Conservation (phyloP, 1,140 invertebrate species). For the Zaprionus kolodkinae region DNA sequence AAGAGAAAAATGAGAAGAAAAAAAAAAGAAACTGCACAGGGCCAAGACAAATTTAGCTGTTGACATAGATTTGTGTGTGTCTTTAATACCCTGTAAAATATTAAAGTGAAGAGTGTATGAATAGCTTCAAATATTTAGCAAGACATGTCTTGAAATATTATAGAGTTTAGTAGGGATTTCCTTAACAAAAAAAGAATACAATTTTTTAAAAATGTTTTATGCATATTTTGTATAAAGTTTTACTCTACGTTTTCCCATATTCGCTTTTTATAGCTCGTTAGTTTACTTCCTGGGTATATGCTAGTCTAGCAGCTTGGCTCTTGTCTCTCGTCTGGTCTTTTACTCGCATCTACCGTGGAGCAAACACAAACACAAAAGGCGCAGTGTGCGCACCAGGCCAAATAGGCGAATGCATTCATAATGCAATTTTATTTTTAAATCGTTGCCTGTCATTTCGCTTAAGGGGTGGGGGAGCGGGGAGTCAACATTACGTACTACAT, state of each 20-base stretch:
- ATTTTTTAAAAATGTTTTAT: too few species aligned
- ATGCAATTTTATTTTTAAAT: constrained; percentile 82
- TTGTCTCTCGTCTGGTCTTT: constrained; percentile 3
- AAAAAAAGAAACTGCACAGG: constrained; percentile 57
- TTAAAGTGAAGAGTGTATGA: not conserved
- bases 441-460: constrained; percentile 52
- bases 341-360: constrained; percentile 18
- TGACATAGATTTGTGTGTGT: constrained; percentile 66
- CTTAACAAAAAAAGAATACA: too few species aligned
- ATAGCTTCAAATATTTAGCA: not conserved
- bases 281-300: not conserved
- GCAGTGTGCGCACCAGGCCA: constrained; percentile 30
- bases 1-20: not conserved
- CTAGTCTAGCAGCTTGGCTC: not conserved
- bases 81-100: constrained; percentile 50
- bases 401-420: constrained; percentile 63
- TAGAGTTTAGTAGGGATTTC: too few species aligned
- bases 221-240: too few species aligned
- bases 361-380: constrained; percentile 32
- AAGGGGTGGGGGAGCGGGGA: not conserved
- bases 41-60: constrained; percentile 71
- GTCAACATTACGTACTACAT: constrained; percentile 20
- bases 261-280: too few species aligned
- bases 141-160: not conserved
- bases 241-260: too few species aligned